Base-by-base conservation (phyloP, 2,797 vertebrate genomes). In the Acrocephalus scirpaceus region DNA sequence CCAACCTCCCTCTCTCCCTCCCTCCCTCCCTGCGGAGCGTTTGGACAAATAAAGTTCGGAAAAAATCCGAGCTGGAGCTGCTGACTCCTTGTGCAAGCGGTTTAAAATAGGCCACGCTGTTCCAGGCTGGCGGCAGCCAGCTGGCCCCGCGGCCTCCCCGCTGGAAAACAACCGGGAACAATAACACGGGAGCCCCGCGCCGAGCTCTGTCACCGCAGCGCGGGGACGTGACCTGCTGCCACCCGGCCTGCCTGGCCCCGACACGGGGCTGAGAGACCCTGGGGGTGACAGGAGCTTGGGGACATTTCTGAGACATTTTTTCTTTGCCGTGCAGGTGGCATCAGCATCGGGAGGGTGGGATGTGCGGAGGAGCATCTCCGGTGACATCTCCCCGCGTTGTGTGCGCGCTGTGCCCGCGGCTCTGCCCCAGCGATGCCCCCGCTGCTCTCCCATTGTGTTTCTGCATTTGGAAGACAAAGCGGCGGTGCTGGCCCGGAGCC, bases 31-130 rank as follows among this genome's bases (percentile, higher is more conserved):
- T 7, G 71, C 53, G 51, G 96, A 96, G 92, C 32, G 0, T 93
- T 96, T 96, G 96, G 95, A 96, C 93, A 96, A 96, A 96, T 94
- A 96, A 94, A 96, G 96, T 96, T 94, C 82, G 93, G 96, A 96
- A 96, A 96, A 96, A 96, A 96, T 96, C 95, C 10, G 86, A 69
- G 91, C 93, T 93, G 90, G 96, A 96, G 95, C 94, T 94, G 94
- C 96, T 96, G 95, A 95, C 94, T 96, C 96, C 96, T 96, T 95
- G 95, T 96, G 96, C 94, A 96, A 96, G 95, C 38, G 38, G 95
- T 96, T 96, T 96, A 96, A 96, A 96, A 96, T 95, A 96, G 96
- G 96, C 93, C 95, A 96, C 16, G 71, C 92, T 96, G 96, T 96
- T 96, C 95, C 95, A 93, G 91, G 64, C 91, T 22, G 78, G 92